Evolutionary conservation across 2,113 vertebrate species (phyloP), one percentile per base, ranked within the genome.

Genomic region (Mirza zaza): DNA sequence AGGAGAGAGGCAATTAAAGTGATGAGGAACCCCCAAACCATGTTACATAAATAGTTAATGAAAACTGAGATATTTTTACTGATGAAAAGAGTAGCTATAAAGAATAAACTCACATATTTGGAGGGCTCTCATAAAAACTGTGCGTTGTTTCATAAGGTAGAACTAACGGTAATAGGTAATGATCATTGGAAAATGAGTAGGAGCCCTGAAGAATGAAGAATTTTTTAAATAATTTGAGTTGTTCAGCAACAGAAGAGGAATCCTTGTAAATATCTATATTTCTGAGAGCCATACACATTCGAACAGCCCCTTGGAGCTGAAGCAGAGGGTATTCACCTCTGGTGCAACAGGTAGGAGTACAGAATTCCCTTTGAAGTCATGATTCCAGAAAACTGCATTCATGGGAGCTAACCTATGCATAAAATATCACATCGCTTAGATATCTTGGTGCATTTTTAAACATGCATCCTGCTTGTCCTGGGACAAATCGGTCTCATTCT

Each of bases 1-100:
- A 95, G 93, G 79, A 95, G 45, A 75, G 96, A 96, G 83, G 55
- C 82, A 97, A 96, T 95, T 97, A 95, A 93, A 95, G 93, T 93
- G 84, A 75, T 57, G 63, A 80, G 55, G 12, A 91, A 42, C 61
- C 61, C 39, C 27, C 29, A 94, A 86, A 93, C 17, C 52, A 36
- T 48, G 68, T 95, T 77, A 91, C 36, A 95, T 95, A 87, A 96
- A 96, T 71, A 93, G 82, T 97, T 94, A 55, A 83, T 95, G 81
- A 90, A 96, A 75, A 14, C 7, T 13, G 93, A 83, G 71, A 42
- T 79, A 83, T 80, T 95, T 86, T 83, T 63, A 67, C 73, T 65
- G 59, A 86, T 70, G 73, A 45, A 75, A 29, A 85, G 39, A 95
- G 65, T 4, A 63, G 14, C 79, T 85, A 39, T 23, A 29, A 63